Evolutionary conservation across 2,113 vertebrate species (phyloP), one percentile per base, ranked within the genome.

Genomic region (Campylomormyrus tamandua): DNA sequence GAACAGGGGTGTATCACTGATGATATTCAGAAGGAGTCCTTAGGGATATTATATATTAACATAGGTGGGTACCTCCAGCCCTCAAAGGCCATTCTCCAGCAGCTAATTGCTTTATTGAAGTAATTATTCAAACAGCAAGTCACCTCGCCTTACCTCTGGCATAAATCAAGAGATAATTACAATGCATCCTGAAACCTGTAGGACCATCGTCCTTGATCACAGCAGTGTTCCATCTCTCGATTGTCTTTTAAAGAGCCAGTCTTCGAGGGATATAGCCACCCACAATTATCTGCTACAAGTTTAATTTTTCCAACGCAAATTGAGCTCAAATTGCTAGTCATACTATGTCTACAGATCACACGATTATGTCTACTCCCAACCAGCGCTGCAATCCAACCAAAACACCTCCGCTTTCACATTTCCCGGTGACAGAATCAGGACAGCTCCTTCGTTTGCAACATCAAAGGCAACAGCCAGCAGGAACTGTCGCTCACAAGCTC

Each of bases 341-440:
- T 24, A 42, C 31, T 17, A 39, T 39, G 31, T 46, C 85, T 87
- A 50, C 35, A 88, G 87, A 88, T 42, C 31, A 31, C 49, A 35
- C 86, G n/a, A 46, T 58, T 66, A 62, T 88, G 19, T 45, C 35
- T 21, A 39, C 6, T 24, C 85, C 48, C 27, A 19, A 50, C 27
- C 35, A n/a, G 84, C 6, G 66, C 66, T 24, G 50, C 39, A 19
- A 49, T 50, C 83, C 90, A 88, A 86, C 62, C 49, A 3, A 19
- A 42, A 27, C 88, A 27, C 66, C 66, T 52, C 46, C 70, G 15
- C 52, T n/a, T 87, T 83, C 88, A 48, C 86, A 87, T 62, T 83
- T 53, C 46, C 74, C 21, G 6, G 83, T 91, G 91, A 91, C 91
- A 91, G 89, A 92, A 92, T 90, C 83, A 80, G 90, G 89, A 80